Percentiles rank a stretch among this genome's conserved stretches.
Conservation (phyloP, 2,797 vertebrate genomes). For the Acipenser oxyrinchus region DNA sequence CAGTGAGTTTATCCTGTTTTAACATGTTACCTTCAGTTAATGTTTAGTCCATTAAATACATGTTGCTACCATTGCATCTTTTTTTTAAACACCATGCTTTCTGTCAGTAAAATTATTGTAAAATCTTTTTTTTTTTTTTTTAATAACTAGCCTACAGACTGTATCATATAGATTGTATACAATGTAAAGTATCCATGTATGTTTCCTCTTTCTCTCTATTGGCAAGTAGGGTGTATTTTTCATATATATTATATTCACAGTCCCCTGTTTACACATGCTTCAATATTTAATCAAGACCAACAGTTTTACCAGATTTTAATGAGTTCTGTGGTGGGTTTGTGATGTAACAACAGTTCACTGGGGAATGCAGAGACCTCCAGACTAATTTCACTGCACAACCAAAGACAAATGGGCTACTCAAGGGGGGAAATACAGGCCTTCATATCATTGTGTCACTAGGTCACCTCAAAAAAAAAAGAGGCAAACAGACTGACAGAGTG, state of each 20-base stretch:
- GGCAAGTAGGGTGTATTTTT: conserved; percentile 40
- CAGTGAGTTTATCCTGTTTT: too few species aligned
- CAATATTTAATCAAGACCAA: conserved; percentile 53
- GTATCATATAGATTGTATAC: neutral
- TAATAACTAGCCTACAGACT: too few species aligned
- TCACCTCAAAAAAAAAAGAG: conserved; percentile 19
- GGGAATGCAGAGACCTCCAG: neutral
- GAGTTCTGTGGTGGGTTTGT: conserved; percentile 33
- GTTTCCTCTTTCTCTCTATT: conserved; percentile 31
- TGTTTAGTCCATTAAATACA: too few species aligned
- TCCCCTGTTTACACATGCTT: conserved; percentile 44
- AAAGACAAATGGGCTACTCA: neutral
- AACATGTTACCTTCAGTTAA: too few species aligned
- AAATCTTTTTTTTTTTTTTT: too few species aligned
- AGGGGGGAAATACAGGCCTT: neutral
- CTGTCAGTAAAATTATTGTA: too few species aligned
- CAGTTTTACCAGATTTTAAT: conserved; percentile 48
- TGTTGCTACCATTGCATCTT: too few species aligned
- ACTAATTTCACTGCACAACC: conserved; percentile 2
- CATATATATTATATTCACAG: conserved; percentile 47
- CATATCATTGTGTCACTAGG: conserved; percentile 20
- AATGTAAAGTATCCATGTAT: conserved; percentile 4
- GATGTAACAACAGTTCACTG: conserved; percentile 15
- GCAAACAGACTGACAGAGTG: neutral
- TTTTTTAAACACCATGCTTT: too few species aligned